These are phyloP conservation scores for Poeciliopsis occidentalis DNA, from an alignment of 2,113 vertebrate species.

Conservation along the genomic window DNA sequence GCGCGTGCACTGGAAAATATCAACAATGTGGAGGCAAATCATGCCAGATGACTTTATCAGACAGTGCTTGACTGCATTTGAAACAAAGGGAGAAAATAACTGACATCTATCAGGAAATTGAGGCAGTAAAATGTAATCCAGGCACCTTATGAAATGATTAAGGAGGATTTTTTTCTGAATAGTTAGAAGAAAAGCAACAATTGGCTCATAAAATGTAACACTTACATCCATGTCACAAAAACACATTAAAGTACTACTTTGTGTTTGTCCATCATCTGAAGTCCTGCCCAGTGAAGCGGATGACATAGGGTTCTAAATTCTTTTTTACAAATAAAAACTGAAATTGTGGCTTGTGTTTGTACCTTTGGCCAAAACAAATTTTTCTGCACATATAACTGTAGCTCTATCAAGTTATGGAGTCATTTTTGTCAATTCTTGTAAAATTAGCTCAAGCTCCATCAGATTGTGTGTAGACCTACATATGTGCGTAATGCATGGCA, in stretches of 20 bases:
- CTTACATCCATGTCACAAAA: too few relatives aligned
- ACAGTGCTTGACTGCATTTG: neutral
- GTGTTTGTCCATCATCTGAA: too few relatives aligned
- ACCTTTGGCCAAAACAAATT: neutral
- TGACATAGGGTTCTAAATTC: neutral
- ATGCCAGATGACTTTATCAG: neutral
- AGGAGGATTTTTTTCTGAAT: neutral
- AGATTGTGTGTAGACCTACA: neutral
- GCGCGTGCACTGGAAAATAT: neutral
- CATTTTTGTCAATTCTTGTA: neutral
- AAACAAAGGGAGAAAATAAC: neutral
- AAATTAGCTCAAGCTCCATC: neutral
- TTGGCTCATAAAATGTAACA: too few relatives aligned
- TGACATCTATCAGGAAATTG: neutral
- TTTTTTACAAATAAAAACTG: neutral
- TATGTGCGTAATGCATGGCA: too few relatives aligned
- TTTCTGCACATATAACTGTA: neutral
- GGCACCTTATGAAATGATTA: slow-evolving; percentile 5
- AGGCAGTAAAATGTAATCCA: neutral
- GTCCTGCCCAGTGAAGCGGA: too few relatives aligned
- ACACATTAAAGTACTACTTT: too few relatives aligned
- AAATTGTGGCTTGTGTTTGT: neutral
- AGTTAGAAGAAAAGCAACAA: too few relatives aligned
- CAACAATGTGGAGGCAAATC: slow-evolving; percentile 17
- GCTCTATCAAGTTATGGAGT: neutral